A percentile compares a stretch with the other conserved stretches of the same genome.
phyloP scores from a whole-genome alignment of 2,113 vertebrate genomes.

The Ranitomeya variabilis region DNA sequence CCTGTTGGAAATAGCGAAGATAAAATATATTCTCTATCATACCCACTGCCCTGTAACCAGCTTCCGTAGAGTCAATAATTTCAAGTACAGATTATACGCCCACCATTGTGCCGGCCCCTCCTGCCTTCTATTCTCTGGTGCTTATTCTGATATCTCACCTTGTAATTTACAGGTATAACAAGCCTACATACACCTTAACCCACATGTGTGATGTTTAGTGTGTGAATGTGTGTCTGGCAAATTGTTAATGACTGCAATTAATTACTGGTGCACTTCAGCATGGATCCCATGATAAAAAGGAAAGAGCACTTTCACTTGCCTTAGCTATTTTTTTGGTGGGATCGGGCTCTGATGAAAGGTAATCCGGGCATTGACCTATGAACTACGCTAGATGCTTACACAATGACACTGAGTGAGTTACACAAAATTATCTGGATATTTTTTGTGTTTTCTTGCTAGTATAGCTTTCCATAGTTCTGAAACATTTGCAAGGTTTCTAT shows the following conservation, averaged over 20 bases:
- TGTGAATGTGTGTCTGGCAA: conserved; percentile 12
- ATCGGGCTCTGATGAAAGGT: no score
- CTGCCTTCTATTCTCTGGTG: not conserved
- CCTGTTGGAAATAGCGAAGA: no score
- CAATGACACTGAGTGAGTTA: no score
- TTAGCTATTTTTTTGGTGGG: not conserved
- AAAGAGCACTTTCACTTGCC: not conserved
- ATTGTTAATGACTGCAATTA: conserved; percentile 8
- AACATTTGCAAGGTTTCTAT: no score
- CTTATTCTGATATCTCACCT: not conserved
- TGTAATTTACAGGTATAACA: not conserved
- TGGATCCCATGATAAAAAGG: not conserved
- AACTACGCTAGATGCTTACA: no score
- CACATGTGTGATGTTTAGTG: conserved; percentile 1
- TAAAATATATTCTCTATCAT: not conserved
- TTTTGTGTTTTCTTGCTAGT: no score
- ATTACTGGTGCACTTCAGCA: not conserved
- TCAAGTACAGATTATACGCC: not conserved
- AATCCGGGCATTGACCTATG: no score
- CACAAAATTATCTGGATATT: no score
- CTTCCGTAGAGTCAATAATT: not conserved
- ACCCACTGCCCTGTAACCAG: not conserved
- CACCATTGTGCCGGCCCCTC: not conserved
- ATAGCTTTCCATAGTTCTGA: no score
- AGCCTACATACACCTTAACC: not conserved